phyloP scores from a whole-genome alignment of 2,888 invertebrate species.

The Argynnis bischoffii region DNA sequence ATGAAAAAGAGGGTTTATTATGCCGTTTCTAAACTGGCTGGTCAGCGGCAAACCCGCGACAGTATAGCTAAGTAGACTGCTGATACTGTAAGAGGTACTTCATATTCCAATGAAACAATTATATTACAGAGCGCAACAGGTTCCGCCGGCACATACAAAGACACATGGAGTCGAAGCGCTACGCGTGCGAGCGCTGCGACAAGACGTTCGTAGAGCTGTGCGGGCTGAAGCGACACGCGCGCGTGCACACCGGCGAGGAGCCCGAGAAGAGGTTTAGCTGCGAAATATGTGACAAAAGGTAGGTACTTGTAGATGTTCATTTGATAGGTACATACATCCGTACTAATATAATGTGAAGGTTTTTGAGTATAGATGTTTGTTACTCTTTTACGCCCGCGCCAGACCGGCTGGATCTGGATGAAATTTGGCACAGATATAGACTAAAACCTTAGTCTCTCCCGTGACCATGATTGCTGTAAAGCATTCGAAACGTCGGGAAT shows the following conservation, averaged over 20 bases:
- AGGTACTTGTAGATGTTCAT: too few species aligned
- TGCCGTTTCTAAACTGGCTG: constrained; percentile 45
- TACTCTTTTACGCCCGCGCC: too few species aligned
- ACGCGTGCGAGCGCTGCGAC: constrained; percentile 73
- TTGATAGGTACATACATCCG: too few species aligned
- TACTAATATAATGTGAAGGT: too few species aligned
- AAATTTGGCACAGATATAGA: too few species aligned
- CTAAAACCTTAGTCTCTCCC: too few species aligned
- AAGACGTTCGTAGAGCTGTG: constrained; percentile 79
- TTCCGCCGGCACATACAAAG: constrained; percentile 78
- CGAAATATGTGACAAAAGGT: constrained; percentile 77
- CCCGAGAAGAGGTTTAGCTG: constrained; percentile 75
- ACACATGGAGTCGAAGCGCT: constrained; percentile 78
- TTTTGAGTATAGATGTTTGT: too few species aligned
- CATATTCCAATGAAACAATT: not conserved
- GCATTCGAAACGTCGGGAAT: too few species aligned
- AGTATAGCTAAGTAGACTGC: too few species aligned
- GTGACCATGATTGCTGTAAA: too few species aligned
- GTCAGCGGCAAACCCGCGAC: constrained; percentile 74
- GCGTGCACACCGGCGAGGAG: constrained; percentile 77
- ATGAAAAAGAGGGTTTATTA: too few species aligned
- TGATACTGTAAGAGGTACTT: not conserved
- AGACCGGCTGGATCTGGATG: too few species aligned
- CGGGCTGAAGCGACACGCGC: constrained; percentile 76
- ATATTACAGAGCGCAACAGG: constrained; percentile 50